Conservation (phyloP, 2,113 vertebrate species). For the Narcine bancroftii region DNA sequence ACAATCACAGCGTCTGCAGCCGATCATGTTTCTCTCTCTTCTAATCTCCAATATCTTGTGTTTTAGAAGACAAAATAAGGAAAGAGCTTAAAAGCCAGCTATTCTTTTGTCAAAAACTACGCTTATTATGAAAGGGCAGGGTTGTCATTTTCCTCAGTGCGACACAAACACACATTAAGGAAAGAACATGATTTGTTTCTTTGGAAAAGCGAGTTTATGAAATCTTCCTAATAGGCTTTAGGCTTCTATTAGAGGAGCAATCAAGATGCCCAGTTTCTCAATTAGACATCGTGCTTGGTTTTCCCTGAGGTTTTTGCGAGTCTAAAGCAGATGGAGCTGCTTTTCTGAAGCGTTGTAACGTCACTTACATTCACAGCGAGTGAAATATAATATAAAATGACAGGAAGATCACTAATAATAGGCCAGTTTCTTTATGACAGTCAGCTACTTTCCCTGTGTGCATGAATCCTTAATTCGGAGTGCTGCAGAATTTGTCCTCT, state of each 20-base stretch:
- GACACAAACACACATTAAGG: constrained; percentile 2
- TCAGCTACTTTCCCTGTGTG: background rate
- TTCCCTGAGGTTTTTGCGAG: background rate
- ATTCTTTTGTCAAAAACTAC: background rate
- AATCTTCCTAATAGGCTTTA: background rate
- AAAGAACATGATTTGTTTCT: background rate
- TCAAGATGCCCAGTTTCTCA: background rate
- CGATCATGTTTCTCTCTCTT: no score
- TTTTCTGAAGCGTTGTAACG: background rate
- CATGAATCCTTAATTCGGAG: background rate
- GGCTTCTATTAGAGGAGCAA: background rate
- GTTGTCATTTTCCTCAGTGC: background rate
- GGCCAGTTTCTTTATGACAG: background rate
- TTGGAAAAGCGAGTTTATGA: background rate
- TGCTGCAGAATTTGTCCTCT: background rate
- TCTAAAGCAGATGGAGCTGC: constrained; percentile 8
- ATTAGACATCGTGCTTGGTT: background rate
- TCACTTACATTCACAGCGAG: constrained; percentile 7
- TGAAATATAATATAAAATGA: constrained; percentile 16
- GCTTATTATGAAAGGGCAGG: background rate
- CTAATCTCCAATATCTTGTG: background rate
- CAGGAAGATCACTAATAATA: constrained; percentile 34
- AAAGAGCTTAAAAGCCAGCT: background rate
- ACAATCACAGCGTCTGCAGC: no score
- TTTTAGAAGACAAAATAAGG: background rate